Base-by-base conservation (phyloP, 1,140 invertebrate species). In the Sycophila sp. region DNA sequence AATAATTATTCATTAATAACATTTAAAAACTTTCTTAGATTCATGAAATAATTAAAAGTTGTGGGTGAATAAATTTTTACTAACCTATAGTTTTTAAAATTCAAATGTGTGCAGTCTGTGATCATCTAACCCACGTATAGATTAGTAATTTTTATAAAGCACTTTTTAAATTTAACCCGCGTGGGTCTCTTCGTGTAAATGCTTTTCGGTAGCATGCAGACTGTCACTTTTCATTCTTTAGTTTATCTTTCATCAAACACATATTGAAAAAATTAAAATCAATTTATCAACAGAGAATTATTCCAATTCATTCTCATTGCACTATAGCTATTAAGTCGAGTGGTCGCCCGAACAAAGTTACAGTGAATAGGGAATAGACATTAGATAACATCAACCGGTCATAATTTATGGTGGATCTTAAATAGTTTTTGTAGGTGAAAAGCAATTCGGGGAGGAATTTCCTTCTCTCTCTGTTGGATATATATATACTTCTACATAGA, bases 221-320 rank as follows among this genome's bases (percentile, higher is more conserved):
- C 24, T 28, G 47, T 28, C 24, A 15, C 1, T 49, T 17, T 49
- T 22, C 13, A 55, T 56, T 19, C 53, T 17, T 56, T 32, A 56
- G 36, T 56, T 56, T 56, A 32, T 19, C 53, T 22, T 34, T 34
- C 30, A 56, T 34, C 36, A 34, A 56, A 34, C 36, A 17, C n/a
- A 36, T 17, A 36, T n/a, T n/a, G 28, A 40, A 40, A 59, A 59
- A 22, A 40, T 59, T 38, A 10, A 59, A 59, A 59, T 59, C 22
- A 59, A 13, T 58, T 59, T 17, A 36, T 11, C 30, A n/a, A 56
- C 17, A n/a, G n/a, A 56, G 28, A 56, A 56, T 56, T 56, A 59
- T 59, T 59, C 26, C 34, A 59, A 59, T 59, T 42, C 38, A 19
- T 26, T 59, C 36, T 38, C 28, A 38, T 59, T 59, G 56, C 22